Base-by-base conservation (phyloP, 2,113 vertebrate species). In the Lagopus leucura region DNA sequence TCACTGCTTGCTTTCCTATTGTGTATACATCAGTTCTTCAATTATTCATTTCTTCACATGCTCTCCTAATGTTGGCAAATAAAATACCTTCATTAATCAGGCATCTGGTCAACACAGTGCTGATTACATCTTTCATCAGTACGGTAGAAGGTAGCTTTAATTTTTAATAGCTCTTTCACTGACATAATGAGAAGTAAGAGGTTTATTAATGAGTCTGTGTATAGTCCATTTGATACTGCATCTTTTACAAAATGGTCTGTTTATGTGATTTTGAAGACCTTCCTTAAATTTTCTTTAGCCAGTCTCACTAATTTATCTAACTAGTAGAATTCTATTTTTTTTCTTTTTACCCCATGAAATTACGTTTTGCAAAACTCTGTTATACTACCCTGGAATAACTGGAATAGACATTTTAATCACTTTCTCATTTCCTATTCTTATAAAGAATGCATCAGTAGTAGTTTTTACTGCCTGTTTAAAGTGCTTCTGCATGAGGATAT, bases 11-110 rank as follows among this genome's bases (percentile, higher is more conserved):
- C 82, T 92, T 90, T 95, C 79, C 82, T 94, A 84, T 95, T 89
- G 90, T 52, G 58, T 52, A 48, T 95, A 67, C 69, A 92, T 93
- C 60, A 83, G n/a, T 96, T 89, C 64, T 74, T 97, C 95, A 97
- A 88, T 97, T 96, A 97, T 96, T 97, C 58, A 96, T 95, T 76
- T 90, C 87, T 95, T 94, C 8, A 19, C 72, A 73, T 93, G 55
- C 82, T 96, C 96, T 96, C 90, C 88, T 88, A 94, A 91, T 72
- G 5, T 65, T 90, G 73, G 66, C 65, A 95, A 91, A 93, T 94
- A 77, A 96, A 96, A 81, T 88, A 91, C 92, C 90, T 87, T 89
- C 91, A 95, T 97, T 97, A 95, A 93, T 97, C 86, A 97, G 70
- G 63, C 91, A 88, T 94, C 86, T 10, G 92, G 89, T 94, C 85